phyloP scores from a whole-genome alignment of 2,888 invertebrate genomes.

The Lamproptera curius region DNA sequence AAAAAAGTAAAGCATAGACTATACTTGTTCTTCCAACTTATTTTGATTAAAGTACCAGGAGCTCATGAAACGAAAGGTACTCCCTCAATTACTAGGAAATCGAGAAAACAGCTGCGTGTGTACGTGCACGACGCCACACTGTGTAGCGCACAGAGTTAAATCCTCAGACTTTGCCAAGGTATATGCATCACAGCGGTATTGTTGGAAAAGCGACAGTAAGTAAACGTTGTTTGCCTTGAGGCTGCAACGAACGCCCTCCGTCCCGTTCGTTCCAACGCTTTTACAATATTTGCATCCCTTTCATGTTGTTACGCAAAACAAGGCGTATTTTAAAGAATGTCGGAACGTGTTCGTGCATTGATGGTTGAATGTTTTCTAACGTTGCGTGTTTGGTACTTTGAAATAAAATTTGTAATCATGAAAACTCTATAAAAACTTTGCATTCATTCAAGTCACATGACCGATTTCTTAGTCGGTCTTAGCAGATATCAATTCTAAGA shows the following conservation, averaged over 20 bases:
- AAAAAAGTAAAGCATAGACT: no score
- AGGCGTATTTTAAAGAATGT: constrained; percentile 45
- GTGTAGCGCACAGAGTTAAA: constrained; percentile 33
- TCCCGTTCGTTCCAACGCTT: constrained; percentile 35
- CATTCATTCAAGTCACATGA: not conserved
- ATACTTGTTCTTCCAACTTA: constrained; percentile 3
- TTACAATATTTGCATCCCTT: constrained; percentile 37
- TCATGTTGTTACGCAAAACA: constrained; percentile 39
- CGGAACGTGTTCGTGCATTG: constrained; percentile 41
- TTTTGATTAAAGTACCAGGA: constrained; percentile 48
- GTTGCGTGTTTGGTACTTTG: constrained; percentile 1
- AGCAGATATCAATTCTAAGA: no score
- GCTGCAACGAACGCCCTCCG: constrained; percentile 37
- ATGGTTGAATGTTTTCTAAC: constrained; percentile 34
- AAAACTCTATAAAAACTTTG: not conserved
- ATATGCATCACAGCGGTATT: constrained; percentile 36
- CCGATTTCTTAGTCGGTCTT: no score
- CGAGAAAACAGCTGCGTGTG: constrained; percentile 49
- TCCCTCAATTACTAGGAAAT: constrained; percentile 54
- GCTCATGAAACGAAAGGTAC: constrained; percentile 51
- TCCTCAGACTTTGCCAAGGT: constrained; percentile 23
- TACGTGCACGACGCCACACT: constrained; percentile 24
- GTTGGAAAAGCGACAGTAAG: constrained; percentile 56
- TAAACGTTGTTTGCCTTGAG: constrained; percentile 75
- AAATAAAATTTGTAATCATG: not conserved